Base-by-base conservation (phyloP, 2,888 invertebrate genomes). In the Cheilosia variabilis region DNA sequence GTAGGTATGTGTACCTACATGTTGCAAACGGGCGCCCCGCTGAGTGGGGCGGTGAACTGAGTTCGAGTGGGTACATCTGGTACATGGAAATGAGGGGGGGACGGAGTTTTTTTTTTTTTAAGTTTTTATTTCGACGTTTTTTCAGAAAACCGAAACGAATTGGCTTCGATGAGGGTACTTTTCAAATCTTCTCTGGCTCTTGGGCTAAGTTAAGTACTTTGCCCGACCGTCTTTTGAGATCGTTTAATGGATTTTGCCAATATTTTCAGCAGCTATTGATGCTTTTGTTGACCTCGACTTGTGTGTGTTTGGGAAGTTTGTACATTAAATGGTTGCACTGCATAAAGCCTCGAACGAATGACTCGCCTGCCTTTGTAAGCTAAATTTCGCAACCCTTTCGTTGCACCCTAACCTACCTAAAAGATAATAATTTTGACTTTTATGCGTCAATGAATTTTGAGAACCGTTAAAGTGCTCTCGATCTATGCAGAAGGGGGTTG, bases 381-480 rank as follows among this genome's bases (percentile, higher is more conserved):
- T 24, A 17, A 58, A 37, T 27, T 66, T 55, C 52, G 76, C 76
- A 76, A 68, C 76, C 76, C 76, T 68, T 76, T 52, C 41, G 17
- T 53, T 37, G 60, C 78, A 66, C 72, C 78, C 82, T 50, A 66
- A 47, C 27, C 13, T 15, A 5, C 4, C 15, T 7, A 19, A 24
- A 19, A 80, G 58, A 71, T 58, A 81, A 60, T 37, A 86, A 57
- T 76, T 82, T 88, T 87, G 87, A 87, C 88, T 87, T 88, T 89
- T 79, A 83, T 86, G 72, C 86, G 87, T 87, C 82, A 83, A 63
- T 83, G 68, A 79, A 60, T 89, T 90, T 89, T 88, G 87, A 77
- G 50, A 76, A 43, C 52, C 68, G 55, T 68, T 72, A 66, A 80
- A 68, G 66, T 88, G 63, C 52, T 77, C 43, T 55, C 37, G 5